These are phyloP conservation scores for Trachops cirrhosus DNA, from an alignment of 2,797 vertebrate genomes.

Conservation along the genomic window DNA sequence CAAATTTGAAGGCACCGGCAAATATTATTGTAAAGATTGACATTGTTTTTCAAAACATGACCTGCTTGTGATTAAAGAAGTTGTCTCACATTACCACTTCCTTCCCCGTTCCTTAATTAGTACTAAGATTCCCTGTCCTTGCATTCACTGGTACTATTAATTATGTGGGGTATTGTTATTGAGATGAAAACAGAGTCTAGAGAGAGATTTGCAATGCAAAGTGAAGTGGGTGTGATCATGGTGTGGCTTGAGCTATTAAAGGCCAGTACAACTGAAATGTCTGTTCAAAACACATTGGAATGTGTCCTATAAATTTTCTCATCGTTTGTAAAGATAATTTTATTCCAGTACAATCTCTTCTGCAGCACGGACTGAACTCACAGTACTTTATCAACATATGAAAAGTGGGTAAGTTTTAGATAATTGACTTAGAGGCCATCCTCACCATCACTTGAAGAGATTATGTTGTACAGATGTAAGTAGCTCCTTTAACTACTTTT, in stretches of 20 bases:
- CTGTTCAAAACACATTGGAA: not conserved
- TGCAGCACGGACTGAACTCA: constrained; percentile 27
- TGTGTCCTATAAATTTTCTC: constrained; percentile 29
- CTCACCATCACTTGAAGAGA: constrained; percentile 61
- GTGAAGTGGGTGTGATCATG: constrained; percentile 28
- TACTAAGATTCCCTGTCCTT: constrained; percentile 26
- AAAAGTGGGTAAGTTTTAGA: constrained; percentile 60
- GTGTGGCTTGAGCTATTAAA: constrained; percentile 53
- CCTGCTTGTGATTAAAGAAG: constrained; percentile 75
- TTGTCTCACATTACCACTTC: constrained; percentile 48
- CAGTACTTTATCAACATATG: constrained; percentile 8
- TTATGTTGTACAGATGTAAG: constrained; percentile 54
- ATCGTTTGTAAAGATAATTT: constrained; percentile 62
- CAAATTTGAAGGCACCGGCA: constrained; percentile 46
- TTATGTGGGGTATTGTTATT: constrained; percentile 51
- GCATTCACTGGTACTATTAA: constrained; percentile 1
- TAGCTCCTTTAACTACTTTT: constrained; percentile 47
- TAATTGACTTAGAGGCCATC: constrained; percentile 57
- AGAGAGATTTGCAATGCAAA: constrained; percentile 41
- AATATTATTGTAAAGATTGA: constrained; percentile 27
- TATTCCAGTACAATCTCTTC: constrained; percentile 22
- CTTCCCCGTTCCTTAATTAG: constrained; percentile 66
- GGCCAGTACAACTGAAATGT: constrained; percentile 54
- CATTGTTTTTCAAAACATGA: constrained; percentile 44
- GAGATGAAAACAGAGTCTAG: constrained; percentile 38